Evolutionary conservation across 1,140 invertebrate genomes (phyloP).

Genomic region (Trachelipus rathkii): DNA sequence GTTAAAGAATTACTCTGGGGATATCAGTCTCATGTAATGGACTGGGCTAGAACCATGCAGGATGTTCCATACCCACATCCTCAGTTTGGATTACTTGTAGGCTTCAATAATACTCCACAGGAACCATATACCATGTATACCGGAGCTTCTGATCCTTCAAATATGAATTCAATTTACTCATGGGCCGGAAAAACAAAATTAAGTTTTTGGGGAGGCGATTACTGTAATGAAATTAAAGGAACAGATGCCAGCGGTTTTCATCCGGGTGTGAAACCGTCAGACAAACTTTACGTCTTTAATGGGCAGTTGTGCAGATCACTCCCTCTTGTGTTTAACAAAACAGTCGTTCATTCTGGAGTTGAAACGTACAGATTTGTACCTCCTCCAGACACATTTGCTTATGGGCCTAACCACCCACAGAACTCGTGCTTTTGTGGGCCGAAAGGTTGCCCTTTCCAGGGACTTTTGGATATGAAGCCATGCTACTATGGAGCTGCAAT

Average conservation of each 20-base stretch:
- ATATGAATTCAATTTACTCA: constrained; percentile 61
- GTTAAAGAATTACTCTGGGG: constrained; percentile 87
- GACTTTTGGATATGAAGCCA: constrained; percentile 52
- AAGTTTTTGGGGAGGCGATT: constrained; percentile 42
- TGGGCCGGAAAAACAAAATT: constrained; percentile 66
- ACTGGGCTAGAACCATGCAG: constrained; percentile 76
- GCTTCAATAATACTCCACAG: constrained; percentile 71
- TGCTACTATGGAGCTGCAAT: constrained; percentile 59
- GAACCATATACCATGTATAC: constrained; percentile 71
- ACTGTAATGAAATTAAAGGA: constrained; percentile 59
- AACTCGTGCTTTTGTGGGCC: constrained; percentile 42
- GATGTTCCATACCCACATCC: constrained; percentile 85
- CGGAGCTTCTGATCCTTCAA: constrained; percentile 63
- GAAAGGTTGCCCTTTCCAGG: constrained; percentile 43
- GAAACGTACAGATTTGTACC: constrained; percentile 73
- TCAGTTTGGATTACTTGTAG: constrained; percentile 82
- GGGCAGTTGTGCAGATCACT: constrained; percentile 56
- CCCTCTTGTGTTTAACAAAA: constrained; percentile 63
- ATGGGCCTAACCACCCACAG: constrained; percentile 36
- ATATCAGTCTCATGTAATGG: constrained; percentile 78
- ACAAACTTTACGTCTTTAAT: constrained; percentile 48
- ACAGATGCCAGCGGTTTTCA: constrained; percentile 73
- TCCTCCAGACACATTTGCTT: constrained; percentile 69
- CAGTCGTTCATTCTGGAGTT: constrained; percentile 60
- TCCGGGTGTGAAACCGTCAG: constrained; percentile 57